phyloP scores from a whole-genome alignment of 2,888 invertebrate species.

The Sinotaia quadrata region DNA sequence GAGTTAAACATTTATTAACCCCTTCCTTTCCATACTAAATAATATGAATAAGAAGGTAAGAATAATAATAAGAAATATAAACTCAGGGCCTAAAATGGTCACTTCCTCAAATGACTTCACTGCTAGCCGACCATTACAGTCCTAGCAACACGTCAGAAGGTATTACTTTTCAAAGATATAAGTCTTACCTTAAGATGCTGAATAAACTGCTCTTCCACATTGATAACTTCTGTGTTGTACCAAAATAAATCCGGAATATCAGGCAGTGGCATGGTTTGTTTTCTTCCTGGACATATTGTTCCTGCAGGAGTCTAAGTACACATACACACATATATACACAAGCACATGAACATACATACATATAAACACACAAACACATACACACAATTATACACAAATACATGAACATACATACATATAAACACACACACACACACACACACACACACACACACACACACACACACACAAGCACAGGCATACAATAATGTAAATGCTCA shows the following conservation, averaged over 20 bases:
- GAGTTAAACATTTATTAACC: no score
- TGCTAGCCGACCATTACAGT: no score
- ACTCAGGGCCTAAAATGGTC: no score
- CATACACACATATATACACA: background rate
- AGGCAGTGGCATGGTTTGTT: constrained; percentile 45
- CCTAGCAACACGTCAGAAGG: no score
- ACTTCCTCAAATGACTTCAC: no score
- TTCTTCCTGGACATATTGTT: constrained; percentile 43
- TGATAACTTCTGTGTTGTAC: constrained; percentile 49
- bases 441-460: background rate
- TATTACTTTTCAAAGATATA: background rate
- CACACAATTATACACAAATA: background rate
- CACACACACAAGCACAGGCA: background rate
- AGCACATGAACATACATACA: background rate
- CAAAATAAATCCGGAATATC: constrained; percentile 41
- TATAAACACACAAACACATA: background rate
- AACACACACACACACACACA: background rate
- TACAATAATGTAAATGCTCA: no score
- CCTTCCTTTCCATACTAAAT: no score
- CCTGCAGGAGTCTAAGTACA: constrained; percentile 48
- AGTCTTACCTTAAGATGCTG: constrained; percentile 42
- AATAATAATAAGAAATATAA: no score
- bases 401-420: background rate
- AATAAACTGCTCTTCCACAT: constrained; percentile 24
- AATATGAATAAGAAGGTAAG: no score